Conservation (phyloP, 2,888 invertebrate species). For the Philonicus albiceps region DNA sequence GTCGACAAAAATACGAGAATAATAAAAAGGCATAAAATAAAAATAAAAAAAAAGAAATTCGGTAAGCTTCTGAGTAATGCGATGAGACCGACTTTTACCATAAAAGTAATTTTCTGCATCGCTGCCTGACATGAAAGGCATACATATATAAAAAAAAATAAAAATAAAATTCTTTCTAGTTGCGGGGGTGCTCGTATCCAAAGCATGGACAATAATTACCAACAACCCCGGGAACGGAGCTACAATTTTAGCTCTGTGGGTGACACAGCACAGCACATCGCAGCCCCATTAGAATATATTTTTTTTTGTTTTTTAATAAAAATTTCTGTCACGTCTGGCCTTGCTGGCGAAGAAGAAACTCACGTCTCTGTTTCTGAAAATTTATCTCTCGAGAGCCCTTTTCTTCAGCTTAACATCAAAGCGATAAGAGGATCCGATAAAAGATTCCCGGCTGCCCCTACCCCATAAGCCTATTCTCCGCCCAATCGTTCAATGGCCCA, state of each 20-base stretch:
- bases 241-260: neutral
- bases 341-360: neutral
- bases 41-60: neutral
- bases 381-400: conserved; percentile 26
- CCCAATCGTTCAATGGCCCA: neutral
- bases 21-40: neutral
- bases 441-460: neutral
- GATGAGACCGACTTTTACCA: neutral
- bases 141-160: no score
- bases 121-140: neutral
- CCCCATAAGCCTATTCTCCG: neutral
- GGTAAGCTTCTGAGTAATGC: neutral
- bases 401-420: conserved; percentile 32
- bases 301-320: conserved; percentile 21
- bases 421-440: conserved; percentile 28
- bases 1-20: neutral
- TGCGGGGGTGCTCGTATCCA: neutral
- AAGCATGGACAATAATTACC: conserved; percentile 3
- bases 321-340: conserved; percentile 24
- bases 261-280: neutral
- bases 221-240: neutral
- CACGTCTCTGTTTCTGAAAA: conserved; percentile 33
- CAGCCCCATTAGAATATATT: neutral
- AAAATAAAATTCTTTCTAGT: neutral
- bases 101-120: neutral